Evolutionary conservation across 2,113 vertebrate species (phyloP), one percentile per base, ranked within the genome.

Genomic region (Chamaetylas fuelleborni): DNA sequence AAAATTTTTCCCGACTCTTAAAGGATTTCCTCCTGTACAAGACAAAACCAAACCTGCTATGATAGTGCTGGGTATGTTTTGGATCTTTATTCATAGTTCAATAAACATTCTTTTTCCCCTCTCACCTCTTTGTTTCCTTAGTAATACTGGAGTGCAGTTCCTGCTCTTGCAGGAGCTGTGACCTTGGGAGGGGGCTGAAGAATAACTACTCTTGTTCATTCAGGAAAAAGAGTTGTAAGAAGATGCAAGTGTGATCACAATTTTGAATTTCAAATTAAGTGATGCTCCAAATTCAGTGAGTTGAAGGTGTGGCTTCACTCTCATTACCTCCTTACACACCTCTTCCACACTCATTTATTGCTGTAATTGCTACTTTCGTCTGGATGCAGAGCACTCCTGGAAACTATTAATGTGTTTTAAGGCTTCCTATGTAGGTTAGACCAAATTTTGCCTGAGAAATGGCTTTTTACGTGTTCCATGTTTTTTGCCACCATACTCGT

Each of bases 401-500:
- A 43, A 69, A 42, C 14, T 34, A 10, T 9, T 18, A 33, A 12
- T 25, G 6, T 0, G 2, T 61, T 83, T 66, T 56, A 62, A 51
- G 22, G 8, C 16, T 1, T 19, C 6, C 48, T 2, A 0, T 9
- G 3, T 8, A 45, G 66, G 3, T 58, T 53, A 58, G 58, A 70
- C 50, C 36, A 25, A 79, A 64, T 40, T 61, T 48, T 66, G 50
- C 34, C 8, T 4, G 5, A 85, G 6, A 90, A 92, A 11, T 2
- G 9, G 18, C 28, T 57, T 50, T 78, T 58, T 26, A 47, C 0
- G 0, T 13, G 11, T 67, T 66, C 22, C 1, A 0, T 71, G 12
- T 4, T 4, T 53, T 71, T 50, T 48, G 18, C 12, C 66, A 6
- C 29, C 5, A 0, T 12, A 4, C 2, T 28, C 2, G 0, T 24